Conservation (phyloP, 2,797 vertebrate species). For the Xenops minutus region DNA sequence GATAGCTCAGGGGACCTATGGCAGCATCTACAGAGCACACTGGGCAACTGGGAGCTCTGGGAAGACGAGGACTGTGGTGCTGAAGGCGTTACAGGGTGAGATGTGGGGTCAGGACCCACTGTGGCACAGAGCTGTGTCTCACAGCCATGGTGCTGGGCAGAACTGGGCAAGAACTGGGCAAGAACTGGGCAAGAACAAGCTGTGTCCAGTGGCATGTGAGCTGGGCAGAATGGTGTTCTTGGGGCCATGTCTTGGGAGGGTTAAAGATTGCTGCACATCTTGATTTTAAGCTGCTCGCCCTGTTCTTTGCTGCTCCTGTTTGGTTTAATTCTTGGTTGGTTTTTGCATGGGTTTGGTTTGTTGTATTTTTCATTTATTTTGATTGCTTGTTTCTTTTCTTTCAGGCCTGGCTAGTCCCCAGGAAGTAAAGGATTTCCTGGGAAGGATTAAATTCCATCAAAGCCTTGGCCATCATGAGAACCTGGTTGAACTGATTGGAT, state of each 20-base stretch:
- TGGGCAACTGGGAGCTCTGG: background rate
- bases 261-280: background rate
- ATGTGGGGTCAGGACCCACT: background rate
- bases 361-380: background rate
- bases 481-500: constrained; percentile 86
- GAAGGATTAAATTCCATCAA: constrained; percentile 86
- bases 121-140: background rate
- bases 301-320: background rate
- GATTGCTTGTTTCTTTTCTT: background rate
- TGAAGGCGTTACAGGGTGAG: constrained; percentile 72
- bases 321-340: background rate
- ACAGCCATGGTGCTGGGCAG: background rate
- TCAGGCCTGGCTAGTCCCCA: constrained; percentile 76
- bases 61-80: constrained; percentile 54
- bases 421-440: constrained; percentile 85
- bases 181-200: background rate
- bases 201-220: background rate
- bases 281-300: background rate
- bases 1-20: constrained; percentile 53
- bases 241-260: background rate
- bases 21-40: constrained; percentile 62
- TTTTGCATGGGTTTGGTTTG: background rate
- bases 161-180: background rate
- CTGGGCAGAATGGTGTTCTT: background rate
- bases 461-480: constrained; percentile 86